Evolutionary conservation across 2,797 vertebrate species (phyloP), one percentile per base, ranked within the genome.

Genomic region (Sebastes itinus): DNA sequence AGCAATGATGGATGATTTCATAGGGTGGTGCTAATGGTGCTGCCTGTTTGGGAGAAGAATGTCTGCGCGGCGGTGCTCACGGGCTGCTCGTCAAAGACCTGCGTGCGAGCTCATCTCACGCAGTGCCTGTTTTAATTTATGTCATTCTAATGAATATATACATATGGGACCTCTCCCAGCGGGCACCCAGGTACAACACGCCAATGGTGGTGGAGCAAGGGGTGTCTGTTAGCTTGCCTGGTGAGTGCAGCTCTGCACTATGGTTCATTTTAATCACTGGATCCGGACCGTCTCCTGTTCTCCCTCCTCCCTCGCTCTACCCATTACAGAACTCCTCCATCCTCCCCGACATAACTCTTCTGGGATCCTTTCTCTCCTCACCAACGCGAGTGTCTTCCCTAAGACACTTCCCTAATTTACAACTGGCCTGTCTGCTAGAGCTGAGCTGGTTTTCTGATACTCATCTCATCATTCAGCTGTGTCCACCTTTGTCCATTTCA

Each of bases 61-160:
- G 62, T 64, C 59, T 62, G 58, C 38, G 12, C 7, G 70, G 65
- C 23, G 4, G 42, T 12, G 78, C 75, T 71, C 64, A 42, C 80
- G 87, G 86, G 74, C 8, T 64, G 38, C 76, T 69, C 66, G 77
- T 88, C 64, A 72, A 54, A 84, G 68, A 83, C 78, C 49, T 3
- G 59, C 30, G 54, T 82, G 64, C 58, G 46, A 60, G 85, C 80
- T 89, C 86, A 80, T 87, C 86, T 87, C 88, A 68, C 23, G 72
- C 83, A 54, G 81, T 63, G 82, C 85, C 87, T 72, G 54, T 90
- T 93, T 91, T 91, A 85, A 92, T 88, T 88, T 78, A 73, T 89
- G 90, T 93, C 92, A 86, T 69, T 80, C 69, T 91, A 86, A 94
- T 93, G 79, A 89, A 83, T 84, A 80, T 65, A 73, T 73, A 72